Base-by-base conservation (phyloP, 30 jellyfish, hydroid and myxozoan genomes). In the Sanderia malayensis region DNA sequence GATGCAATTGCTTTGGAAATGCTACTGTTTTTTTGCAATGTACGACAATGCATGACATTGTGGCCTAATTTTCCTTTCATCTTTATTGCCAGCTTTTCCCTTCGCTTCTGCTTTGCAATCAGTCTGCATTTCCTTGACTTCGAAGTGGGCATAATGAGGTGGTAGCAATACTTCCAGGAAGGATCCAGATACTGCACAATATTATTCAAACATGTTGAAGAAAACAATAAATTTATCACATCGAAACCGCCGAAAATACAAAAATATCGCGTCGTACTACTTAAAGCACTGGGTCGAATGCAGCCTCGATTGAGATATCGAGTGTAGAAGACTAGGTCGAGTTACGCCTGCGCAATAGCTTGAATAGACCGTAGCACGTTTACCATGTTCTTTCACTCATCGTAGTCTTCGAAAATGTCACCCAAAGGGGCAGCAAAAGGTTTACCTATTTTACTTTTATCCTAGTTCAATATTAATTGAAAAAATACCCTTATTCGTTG, bases 391-490 rank as follows among this genome's bases (percentile, higher is more conserved):
- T 74, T 61, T 74, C 70, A 10, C 60, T 47, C 86, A 23, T 18
- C 67, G 61, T 37, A 49, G 64, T 25, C 55, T 59, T 69, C 25
- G 26, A 74, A 25, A 34, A 74, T 74, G 86, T 69, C 86, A 74
- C 86, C 86, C 9, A 74, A 74, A 61, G 86, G 78, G 78, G 86
- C 86, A 59, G 86, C 86, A 11, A 74, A 74, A 74, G 86, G 86
- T 74, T 74, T 18, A 70, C 46, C 47, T 37, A n/a, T n/a, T n/a
- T n/a, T n/a, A n/a, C n/a, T n/a, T n/a, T n/a, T n/a, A n/a, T n/a
- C n/a, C n/a, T n/a, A n/a, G n/a, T n/a, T n/a, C n/a, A n/a, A n/a
- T n/a, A n/a, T n/a, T n/a, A n/a, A n/a, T n/a, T n/a, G n/a, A n/a
- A n/a, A n/a, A n/a, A n/a, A n/a, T n/a, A n/a, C n/a, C n/a, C n/a